A percentile compares a stretch with the other conserved stretches of the same genome.
These are phyloP conservation scores for Hydrotaea cyrtoneurina DNA, from an alignment of 2,888 invertebrate species.

Conservation along the genomic window DNA sequence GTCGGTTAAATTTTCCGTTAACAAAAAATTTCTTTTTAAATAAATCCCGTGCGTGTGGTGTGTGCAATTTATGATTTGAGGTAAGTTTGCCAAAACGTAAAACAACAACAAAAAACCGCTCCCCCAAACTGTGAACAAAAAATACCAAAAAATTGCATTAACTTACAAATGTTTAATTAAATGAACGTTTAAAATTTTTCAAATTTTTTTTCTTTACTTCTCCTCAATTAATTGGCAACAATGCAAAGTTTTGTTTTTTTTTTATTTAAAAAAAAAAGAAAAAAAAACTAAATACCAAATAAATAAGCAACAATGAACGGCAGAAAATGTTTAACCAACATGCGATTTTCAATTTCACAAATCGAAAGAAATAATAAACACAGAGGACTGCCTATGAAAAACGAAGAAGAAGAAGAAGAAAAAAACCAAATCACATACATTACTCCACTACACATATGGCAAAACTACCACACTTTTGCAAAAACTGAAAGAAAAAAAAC, in stretches of 20 bases:
- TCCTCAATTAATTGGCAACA: slow-evolving; percentile 42
- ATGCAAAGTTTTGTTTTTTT: background rate
- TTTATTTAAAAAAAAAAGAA: background rate
- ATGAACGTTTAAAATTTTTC: slow-evolving; percentile 20
- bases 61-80: slow-evolving; percentile 17
- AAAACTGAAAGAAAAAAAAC: no score
- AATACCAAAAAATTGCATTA: slow-evolving; percentile 5
- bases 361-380: background rate
- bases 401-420: background rate
- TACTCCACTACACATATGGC: slow-evolving; percentile 28
- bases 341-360: slow-evolving; percentile 62
- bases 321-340: slow-evolving; percentile 24
- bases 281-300: background rate
- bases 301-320: background rate
- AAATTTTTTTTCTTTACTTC: slow-evolving; percentile 21
- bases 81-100: slow-evolving; percentile 8
- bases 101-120: background rate
- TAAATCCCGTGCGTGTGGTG: slow-evolving; percentile 1
- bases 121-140: background rate
- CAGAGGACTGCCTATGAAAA: background rate
- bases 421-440: background rate
- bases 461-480: slow-evolving; percentile 4
- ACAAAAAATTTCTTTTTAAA: background rate
- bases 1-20: slow-evolving; percentile 7
- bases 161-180: slow-evolving; percentile 4